A percentile compares a stretch with the other conserved stretches of the same genome.
phyloP scores from a whole-genome alignment of 2,113 vertebrate genomes.

The Ceratotherium simum region DNA sequence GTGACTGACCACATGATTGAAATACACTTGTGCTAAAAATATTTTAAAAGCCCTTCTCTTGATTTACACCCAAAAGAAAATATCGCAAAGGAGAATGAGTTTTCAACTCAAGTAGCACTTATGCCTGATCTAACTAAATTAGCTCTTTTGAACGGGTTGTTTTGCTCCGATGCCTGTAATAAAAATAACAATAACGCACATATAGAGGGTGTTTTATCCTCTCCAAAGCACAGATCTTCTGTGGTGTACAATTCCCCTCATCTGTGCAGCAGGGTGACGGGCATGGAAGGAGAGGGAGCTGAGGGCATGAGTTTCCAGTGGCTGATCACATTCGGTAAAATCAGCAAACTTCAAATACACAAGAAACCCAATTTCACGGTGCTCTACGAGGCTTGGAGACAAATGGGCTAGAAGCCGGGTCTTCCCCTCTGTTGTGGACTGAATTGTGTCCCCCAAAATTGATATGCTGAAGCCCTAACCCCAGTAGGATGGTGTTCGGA shows the following conservation, averaged over 20 bases:
- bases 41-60: conserved; percentile 66
- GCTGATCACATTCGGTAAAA: neutral
- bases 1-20: neutral
- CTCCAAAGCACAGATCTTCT: neutral
- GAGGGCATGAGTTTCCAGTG: accelerated
- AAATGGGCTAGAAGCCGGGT: neutral
- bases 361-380: accelerated
- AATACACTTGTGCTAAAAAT: conserved; percentile 7
- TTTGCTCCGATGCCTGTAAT: conserved; percentile 55
- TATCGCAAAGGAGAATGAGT: conserved; percentile 41
- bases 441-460: too few relatives aligned
- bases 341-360: neutral
- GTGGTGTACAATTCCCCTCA: neutral
- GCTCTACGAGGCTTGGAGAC: neutral
- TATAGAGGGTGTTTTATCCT: neutral
- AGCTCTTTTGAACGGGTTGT: conserved; percentile 43
- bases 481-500: neutral
- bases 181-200: conserved; percentile 48
- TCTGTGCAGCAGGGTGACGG: neutral
- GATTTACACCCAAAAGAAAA: conserved; percentile 59
- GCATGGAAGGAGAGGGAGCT: accelerated
- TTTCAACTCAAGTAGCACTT: conserved; percentile 71
- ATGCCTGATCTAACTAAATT: conserved; percentile 54
- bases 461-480: accelerated
- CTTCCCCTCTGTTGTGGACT: accelerated